Base-by-base conservation (phyloP, 1,140 invertebrate species). In the Scaptomyza pallida region DNA sequence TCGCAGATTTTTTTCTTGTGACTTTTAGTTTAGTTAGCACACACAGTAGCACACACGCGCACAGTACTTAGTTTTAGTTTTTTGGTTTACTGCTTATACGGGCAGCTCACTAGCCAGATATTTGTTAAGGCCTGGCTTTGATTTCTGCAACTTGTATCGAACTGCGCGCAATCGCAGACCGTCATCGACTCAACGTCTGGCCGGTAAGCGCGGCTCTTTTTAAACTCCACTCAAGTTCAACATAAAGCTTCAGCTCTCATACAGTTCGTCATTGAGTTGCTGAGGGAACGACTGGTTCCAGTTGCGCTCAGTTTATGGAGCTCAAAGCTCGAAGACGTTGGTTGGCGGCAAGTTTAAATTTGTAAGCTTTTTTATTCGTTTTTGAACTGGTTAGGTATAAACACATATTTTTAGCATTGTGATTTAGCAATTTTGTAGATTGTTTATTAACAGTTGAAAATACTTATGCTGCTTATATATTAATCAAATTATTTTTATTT, bases 91-190 rank as follows among this genome's bases (percentile, higher is more conserved):
- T 37, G 56, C 17, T 30, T 43, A 21, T 56, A 37, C 45, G 47
- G 44, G 71, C 60, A 69, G 47, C 48, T 64, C 72, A 64, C 54
- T 60, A 44, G 67, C 17, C 56, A 55, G 64, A 59, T 74, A 73
- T 51, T 50, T 30, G 35, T 77, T 15, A 55, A 9, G 59, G 47
- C 47, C 72, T 75, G 50, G 62, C 37, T 57, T n/a, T 52, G 17
- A 52, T 43, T 16, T 63, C 21, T 64, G 37, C 40, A 62, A 59
- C 48, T 72, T 73, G 75, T 57, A 78, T 85, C n/a, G 74, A 80
- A 85, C 77, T 85, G 81, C 81, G 82, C 82, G 77, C 77, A 86
- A 75, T 81, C 81, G 81, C 81, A 85, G 81, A 86, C 62, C 77
- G 78, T 88, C 67, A 72, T 71, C 77, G 77, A 85, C 81, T 85